Base-by-base conservation (phyloP, 1,140 invertebrate genomes). In the Drosophila setifemur region DNA sequence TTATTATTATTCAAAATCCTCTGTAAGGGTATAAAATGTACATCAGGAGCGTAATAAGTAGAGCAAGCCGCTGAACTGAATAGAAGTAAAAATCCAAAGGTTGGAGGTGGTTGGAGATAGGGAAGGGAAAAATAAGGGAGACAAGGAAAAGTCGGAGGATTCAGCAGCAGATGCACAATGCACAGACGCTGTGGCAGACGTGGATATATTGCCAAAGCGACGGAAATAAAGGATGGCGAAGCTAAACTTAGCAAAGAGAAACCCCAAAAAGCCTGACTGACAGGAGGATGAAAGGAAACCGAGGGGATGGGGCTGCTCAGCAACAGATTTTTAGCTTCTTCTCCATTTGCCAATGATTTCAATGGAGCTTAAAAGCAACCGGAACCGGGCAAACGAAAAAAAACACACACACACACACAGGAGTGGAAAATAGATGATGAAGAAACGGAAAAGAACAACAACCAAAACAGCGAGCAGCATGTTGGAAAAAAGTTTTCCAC, bases 151-250 rank as follows among this genome's bases (percentile, higher is more conserved):
- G n/a, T n/a, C n/a, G n/a, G n/a, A n/a, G 16, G 42, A 50, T 9
- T 9, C 23, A 48, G 35, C 54, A 61, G 53, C 64, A 68, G 63
- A 43, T 29, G 63, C 26, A 44, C 7, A 28, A 49, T 60, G 78
- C 79, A n/a, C n/a, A 83, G 78, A 83, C 78, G 35, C 64, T 79
- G 79, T 79, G 58, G 78, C 78, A 83, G 78, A 83, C 79, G 74
- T 83, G 75, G 60, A 83, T 83, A 83, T 85, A 83, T 85, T 66
- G 70, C 78, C 57, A 49, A 39, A 71, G 48, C 42, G 2, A 35
- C 39, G 35, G 40, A n/a, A 18, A 6, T 1, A 2, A 14, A 45
- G 1, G 2, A 31, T n/a, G 49, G 14, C 11, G n/a, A 31, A 16
- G 39, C 16, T 14, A 28, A 37, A 23, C 68, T 71, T 72, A 43